Base-by-base conservation (phyloP, 2,888 invertebrate genomes). In the Cryptocheilus praepositus region DNA sequence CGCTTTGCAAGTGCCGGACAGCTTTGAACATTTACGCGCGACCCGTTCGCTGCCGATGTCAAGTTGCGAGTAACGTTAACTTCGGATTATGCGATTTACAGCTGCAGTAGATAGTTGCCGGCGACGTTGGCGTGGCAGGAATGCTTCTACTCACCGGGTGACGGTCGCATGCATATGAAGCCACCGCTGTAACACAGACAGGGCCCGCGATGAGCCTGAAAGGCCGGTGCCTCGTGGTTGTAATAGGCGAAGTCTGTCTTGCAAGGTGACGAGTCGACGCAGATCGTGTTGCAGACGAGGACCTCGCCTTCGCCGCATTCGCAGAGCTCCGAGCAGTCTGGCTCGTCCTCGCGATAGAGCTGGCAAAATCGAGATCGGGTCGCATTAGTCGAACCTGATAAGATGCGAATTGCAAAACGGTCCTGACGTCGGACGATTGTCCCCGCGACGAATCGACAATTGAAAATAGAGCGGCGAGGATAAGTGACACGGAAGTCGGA, bases 141-240 rank as follows among this genome's bases (percentile, higher is more conserved):
- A 22, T 52, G 44, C 55, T 59, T 51, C 58, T 64, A 80, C 86
- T 91, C 90, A 91, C 93, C 92, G 71, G 93, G 92, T 73, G 92
- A 91, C 64, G 96, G 96, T 84, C 96, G 93, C 95, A 96, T 96
- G 90, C 96, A 96, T 90, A 96, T 96, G 89, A 97, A 96, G 74
- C 95, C 93, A 44, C 96, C 96, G 21, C 96, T 96, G 90, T 96
- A 96, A 90, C 96, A 97, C 81, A 96, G 93, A 89, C 97, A 97
- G 68, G 95, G 92, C 49, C 96, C 96, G 49, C 96, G 92, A 88
- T 94, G 96, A 8, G 96, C 96, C 89, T 96, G 96, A 90, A 96
- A 96, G 62, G 96, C 95, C 7, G 96, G 96, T 1, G 96, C 95
- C 46, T 95, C 95, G 89, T 97, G 97, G 84, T 95, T 95, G 91